These are phyloP conservation scores for Globia sparganii DNA, from an alignment of 2,888 invertebrate species.

Conservation along the genomic window DNA sequence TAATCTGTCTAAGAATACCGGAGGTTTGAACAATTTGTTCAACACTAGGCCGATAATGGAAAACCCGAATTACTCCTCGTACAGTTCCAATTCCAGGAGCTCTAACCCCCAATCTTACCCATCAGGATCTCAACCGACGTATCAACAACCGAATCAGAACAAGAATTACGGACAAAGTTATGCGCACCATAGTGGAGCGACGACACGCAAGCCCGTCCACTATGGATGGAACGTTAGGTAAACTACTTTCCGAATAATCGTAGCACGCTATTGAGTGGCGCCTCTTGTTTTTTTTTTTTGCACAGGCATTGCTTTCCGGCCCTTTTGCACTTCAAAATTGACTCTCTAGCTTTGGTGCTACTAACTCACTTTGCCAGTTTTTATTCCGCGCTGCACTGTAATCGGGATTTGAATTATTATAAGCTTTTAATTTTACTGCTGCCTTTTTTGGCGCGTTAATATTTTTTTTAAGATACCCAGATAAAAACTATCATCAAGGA, in stretches of 20 bases:
- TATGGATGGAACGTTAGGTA: constrained; percentile 90
- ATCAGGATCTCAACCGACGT: constrained; percentile 82
- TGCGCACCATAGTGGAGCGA: constrained; percentile 76
- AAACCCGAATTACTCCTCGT: constrained; percentile 85
- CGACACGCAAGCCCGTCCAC: constrained; percentile 81
- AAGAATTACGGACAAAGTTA: constrained; percentile 82
- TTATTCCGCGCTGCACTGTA: constrained; percentile 32
- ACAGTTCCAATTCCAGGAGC: constrained; percentile 82
- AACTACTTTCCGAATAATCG: constrained; percentile 69
- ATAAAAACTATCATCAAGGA: not conserved
- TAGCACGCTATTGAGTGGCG: constrained; percentile 70
- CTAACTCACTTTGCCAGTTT: constrained; percentile 38
- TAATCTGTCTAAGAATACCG: constrained; percentile 82
- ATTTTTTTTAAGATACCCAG: not conserved
- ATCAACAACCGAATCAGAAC: constrained; percentile 80
- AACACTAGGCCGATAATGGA: constrained; percentile 87
- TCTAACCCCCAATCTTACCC: constrained; percentile 84
- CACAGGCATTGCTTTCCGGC: constrained; percentile 48
- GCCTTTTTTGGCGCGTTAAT: constrained; percentile 6
- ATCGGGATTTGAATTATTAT: not conserved
- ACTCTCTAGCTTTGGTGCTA: constrained; percentile 39
- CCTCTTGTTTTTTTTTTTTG: constrained; percentile 62
- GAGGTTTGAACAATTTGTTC: constrained; percentile 76
- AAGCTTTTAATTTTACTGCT: constrained; percentile 24
- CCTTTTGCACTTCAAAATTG: constrained; percentile 22